A percentile compares a stretch with the other conserved stretches of the same genome.
phyloP scores from a whole-genome alignment of 1,140 invertebrate genomes.

The Megalopta genalis region DNA sequence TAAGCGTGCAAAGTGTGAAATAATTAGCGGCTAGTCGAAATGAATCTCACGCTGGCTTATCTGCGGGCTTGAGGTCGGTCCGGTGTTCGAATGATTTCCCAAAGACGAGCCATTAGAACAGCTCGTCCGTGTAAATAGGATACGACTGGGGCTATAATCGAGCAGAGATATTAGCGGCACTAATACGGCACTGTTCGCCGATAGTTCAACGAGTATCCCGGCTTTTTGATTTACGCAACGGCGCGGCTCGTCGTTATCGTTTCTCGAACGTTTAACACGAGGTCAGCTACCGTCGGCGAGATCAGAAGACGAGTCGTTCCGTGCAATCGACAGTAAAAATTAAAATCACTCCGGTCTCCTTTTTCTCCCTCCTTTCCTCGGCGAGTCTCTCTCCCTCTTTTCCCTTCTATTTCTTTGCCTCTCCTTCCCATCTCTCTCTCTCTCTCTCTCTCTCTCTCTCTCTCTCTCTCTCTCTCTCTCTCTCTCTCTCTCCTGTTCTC shows the following conservation, averaged over 20 bases:
- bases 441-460: background rate
- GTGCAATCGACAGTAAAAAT: slow-evolving; percentile 56
- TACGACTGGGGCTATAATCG: background rate
- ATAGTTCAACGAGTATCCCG: background rate
- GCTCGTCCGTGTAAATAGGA: background rate
- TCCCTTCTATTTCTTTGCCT: background rate
- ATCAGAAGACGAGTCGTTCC: slow-evolving; percentile 52
- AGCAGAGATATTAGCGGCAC: background rate
- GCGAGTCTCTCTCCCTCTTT: background rate
- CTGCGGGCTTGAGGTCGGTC: no score
- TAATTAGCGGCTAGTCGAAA: no score
- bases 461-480: no score
- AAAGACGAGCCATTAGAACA: background rate
- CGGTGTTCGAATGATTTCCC: no score
- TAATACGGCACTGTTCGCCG: background rate
- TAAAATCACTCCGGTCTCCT: slow-evolving; percentile 48
- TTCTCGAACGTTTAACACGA: slow-evolving; percentile 46
- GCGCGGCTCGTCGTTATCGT: slow-evolving; percentile 56
- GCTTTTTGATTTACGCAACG: slow-evolving; percentile 53
- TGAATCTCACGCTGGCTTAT: no score
- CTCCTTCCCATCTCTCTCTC: background rate
- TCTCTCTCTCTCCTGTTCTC: background rate
- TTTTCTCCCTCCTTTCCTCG: background rate
- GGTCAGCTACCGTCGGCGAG: slow-evolving; percentile 64
- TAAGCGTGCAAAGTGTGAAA: no score